These are phyloP conservation scores for Manis pentadactyla DNA, from an alignment of 2,797 vertebrate species.

Conservation along the genomic window DNA sequence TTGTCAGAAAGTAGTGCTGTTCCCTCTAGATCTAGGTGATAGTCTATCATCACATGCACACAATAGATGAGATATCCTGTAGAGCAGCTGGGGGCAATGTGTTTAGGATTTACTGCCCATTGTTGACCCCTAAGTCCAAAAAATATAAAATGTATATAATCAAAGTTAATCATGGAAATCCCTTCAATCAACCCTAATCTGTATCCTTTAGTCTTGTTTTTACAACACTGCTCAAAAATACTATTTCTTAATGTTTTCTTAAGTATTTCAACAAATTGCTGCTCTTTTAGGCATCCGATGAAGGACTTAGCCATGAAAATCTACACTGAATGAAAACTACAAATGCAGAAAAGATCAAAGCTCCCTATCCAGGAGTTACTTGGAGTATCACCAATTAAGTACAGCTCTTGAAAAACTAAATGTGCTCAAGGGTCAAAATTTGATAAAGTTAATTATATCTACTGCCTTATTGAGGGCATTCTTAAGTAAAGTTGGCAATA, in stretches of 20 bases:
- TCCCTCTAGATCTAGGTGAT: not conserved
- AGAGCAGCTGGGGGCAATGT: not conserved
- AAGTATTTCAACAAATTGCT: not conserved
- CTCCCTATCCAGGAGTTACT: not conserved
- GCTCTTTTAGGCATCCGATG: not conserved
- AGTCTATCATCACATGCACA: not conserved
- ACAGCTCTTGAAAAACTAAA: not conserved
- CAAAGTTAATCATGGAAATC: constrained; percentile 9
- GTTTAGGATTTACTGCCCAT: not conserved
- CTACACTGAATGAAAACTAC: not conserved
- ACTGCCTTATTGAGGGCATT: not conserved
- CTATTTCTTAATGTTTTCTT: not conserved
- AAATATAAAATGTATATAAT: not conserved
- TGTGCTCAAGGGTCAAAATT: not conserved
- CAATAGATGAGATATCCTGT: not conserved
- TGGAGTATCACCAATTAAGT: not conserved
- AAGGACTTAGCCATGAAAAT: not conserved
- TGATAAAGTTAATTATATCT: not conserved
- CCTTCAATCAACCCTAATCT: not conserved
- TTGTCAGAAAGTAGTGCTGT: not conserved
- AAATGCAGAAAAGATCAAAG: not conserved
- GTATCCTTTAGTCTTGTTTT: not conserved
- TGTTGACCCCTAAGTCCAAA: not conserved
- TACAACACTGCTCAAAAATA: not conserved
- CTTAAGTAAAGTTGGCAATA: not conserved